Percentiles rank a stretch among this genome's conserved stretches.
phyloP scores from a whole-genome alignment of 2,113 vertebrate genomes.

The Chamaetylas fuelleborni region DNA sequence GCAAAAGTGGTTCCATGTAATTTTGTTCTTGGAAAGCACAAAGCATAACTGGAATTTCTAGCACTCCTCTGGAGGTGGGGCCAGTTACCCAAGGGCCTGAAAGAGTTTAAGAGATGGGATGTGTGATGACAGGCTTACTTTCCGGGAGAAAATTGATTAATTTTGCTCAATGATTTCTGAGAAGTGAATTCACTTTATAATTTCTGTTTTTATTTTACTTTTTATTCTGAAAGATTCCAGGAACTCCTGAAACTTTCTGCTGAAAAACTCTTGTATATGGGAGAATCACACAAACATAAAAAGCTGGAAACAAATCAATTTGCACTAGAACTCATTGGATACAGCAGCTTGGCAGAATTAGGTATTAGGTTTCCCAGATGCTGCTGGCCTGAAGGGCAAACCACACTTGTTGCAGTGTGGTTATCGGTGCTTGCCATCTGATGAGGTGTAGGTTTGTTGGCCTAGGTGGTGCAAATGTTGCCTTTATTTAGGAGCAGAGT shows the following conservation, averaged over 20 bases:
- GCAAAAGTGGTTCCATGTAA: background rate
- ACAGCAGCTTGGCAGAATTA: background rate
- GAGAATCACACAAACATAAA: background rate
- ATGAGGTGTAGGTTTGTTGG: background rate
- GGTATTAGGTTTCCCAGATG: background rate
- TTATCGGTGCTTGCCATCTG: background rate
- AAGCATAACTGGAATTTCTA: background rate
- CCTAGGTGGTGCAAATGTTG: background rate
- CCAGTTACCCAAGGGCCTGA: background rate
- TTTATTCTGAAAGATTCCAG: background rate
- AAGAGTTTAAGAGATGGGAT: background rate
- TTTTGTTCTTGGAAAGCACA: background rate
- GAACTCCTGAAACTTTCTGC: background rate
- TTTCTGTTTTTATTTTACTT: background rate
- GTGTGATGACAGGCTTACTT: background rate
- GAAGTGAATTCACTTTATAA: background rate
- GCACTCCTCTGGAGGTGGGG: background rate
- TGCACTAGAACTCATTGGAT: background rate
- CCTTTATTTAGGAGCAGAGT: background rate
- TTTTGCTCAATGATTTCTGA: background rate
- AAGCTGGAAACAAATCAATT: background rate
- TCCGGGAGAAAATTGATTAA: background rate
- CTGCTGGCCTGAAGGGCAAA: background rate
- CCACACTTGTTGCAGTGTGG: background rate
- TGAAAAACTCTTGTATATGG: background rate